These are phyloP conservation scores for Plebejus argus DNA, from an alignment of 2,888 invertebrate species.

Conservation along the genomic window DNA sequence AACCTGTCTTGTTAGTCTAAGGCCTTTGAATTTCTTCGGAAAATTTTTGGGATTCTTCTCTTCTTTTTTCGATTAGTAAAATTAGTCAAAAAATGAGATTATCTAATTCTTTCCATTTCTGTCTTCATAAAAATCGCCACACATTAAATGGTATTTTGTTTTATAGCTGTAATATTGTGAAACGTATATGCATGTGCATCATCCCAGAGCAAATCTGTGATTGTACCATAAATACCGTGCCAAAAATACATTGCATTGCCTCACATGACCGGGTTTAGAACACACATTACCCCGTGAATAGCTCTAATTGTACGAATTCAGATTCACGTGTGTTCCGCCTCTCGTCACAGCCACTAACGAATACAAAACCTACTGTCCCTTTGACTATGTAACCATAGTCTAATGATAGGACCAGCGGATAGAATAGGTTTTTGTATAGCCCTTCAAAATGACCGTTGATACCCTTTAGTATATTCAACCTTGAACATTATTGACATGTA, in stretches of 20 bases:
- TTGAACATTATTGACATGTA: not conserved
- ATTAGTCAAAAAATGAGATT: not conserved
- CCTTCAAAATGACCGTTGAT: not conserved
- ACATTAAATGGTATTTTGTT: not conserved
- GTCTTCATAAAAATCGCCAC: not conserved
- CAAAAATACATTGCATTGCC: slow-evolving; percentile 9
- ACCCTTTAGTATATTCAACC: not conserved
- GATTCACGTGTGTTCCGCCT: not conserved
- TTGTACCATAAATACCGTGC: not conserved
- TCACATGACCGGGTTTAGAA: not conserved
- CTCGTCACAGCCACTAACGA: slow-evolving; percentile 16
- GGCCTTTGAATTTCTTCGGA: not conserved
- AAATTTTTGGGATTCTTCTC: not conserved
- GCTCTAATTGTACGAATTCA: slow-evolving; percentile 15
- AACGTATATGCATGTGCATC: too few species aligned
- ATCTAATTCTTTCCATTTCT: not conserved
- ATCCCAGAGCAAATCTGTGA: not conserved
- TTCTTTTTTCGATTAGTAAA: too few species aligned
- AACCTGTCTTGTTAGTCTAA: not conserved
- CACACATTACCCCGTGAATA: slow-evolving; percentile 15
- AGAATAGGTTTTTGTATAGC: slow-evolving; percentile 3
- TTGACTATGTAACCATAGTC: slow-evolving; percentile 8
- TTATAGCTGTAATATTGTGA: not conserved
- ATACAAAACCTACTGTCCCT: slow-evolving; percentile 9
- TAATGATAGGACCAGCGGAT: slow-evolving; percentile 6